Percentiles rank a stretch among this genome's conserved stretches.
These are phyloP conservation scores for Diadegma fenestrale DNA, from an alignment of 2,888 invertebrate species.

Conservation along the genomic window DNA sequence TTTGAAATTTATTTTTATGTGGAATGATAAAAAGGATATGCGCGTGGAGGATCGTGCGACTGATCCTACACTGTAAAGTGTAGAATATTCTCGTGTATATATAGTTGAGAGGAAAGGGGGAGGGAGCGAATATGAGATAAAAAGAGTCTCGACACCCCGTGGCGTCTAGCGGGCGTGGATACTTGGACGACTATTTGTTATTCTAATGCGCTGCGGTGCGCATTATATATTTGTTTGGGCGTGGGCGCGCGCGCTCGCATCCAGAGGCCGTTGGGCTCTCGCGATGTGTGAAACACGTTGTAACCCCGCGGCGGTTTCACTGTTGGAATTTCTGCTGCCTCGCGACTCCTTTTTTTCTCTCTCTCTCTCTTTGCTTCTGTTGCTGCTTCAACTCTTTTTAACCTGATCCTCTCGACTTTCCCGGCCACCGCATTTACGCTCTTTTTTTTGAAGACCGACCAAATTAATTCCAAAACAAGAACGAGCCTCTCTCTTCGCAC, in stretches of 20 bases:
- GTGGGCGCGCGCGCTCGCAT: slow-evolving; percentile 77
- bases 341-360: slow-evolving; percentile 34
- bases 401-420: slow-evolving; percentile 34
- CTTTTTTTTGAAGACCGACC: slow-evolving; percentile 49
- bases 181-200: slow-evolving; percentile 83
- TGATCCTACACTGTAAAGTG: slow-evolving; percentile 39
- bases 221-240: slow-evolving; percentile 82
- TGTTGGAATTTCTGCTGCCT: slow-evolving; percentile 76
- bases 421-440: slow-evolving; percentile 65
- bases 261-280: slow-evolving; percentile 59
- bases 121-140: slow-evolving; percentile 18
- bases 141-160: slow-evolving; percentile 77
- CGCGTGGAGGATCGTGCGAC: slow-evolving; percentile 1
- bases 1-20: neutral
- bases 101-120: slow-evolving; percentile 2
- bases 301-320: slow-evolving; percentile 78
- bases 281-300: slow-evolving; percentile 83
- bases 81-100: slow-evolving; percentile 15
- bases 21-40: slow-evolving; percentile 1
- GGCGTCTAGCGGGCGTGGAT: slow-evolving; percentile 81
- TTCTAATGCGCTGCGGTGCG: slow-evolving; percentile 80
- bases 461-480: slow-evolving; percentile 40
- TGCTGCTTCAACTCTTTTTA: slow-evolving; percentile 43
- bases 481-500: slow-evolving; percentile 8
- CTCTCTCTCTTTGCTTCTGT: slow-evolving; percentile 25